Conservation (phyloP, 2,113 vertebrate genomes). For the Tringa solitaria region DNA sequence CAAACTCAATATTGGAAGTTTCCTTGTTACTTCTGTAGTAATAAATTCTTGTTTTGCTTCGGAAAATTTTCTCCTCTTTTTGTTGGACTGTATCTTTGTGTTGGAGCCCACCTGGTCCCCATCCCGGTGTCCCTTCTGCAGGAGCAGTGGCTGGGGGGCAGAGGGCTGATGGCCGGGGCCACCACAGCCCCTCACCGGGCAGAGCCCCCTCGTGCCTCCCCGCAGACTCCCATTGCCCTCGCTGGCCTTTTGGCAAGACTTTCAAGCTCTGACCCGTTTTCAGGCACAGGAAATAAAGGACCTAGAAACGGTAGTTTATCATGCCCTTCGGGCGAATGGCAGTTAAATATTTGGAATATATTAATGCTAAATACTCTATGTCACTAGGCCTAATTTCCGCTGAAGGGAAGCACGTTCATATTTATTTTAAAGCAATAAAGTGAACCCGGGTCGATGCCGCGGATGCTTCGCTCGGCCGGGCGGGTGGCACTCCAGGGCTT, state of each 20-base stretch:
- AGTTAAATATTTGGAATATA: slow-evolving; percentile 43
- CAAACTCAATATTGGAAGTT: not conserved
- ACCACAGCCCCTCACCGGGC: not conserved
- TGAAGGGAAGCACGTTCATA: slow-evolving; percentile 48
- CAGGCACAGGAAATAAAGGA: slow-evolving; percentile 14
- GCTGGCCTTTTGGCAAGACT: not conserved
- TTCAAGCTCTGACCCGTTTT: not conserved
- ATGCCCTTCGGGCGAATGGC: slow-evolving; percentile 6
- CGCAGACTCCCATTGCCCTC: not conserved
- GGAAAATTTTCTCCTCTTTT: not conserved
- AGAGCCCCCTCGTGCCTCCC: not conserved
- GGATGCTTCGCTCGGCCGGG: not conserved
- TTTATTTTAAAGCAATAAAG: slow-evolving; percentile 34
- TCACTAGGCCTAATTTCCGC: slow-evolving; percentile 55
- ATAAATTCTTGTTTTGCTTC: not conserved
- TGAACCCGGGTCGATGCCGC: not conserved
- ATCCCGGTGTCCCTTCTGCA: not conserved
- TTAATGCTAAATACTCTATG: not conserved
- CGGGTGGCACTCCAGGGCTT: slow-evolving; percentile 15
- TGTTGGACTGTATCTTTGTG: not conserved
- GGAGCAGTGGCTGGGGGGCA: not conserved
- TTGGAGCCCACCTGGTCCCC: not conserved
- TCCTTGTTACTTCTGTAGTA: not conserved
- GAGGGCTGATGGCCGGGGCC: rapidly evolving
- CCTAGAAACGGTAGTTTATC: not conserved